Evolutionary conservation across 2,797 vertebrate species (phyloP).

Genomic region (Falco berigora): DNA sequence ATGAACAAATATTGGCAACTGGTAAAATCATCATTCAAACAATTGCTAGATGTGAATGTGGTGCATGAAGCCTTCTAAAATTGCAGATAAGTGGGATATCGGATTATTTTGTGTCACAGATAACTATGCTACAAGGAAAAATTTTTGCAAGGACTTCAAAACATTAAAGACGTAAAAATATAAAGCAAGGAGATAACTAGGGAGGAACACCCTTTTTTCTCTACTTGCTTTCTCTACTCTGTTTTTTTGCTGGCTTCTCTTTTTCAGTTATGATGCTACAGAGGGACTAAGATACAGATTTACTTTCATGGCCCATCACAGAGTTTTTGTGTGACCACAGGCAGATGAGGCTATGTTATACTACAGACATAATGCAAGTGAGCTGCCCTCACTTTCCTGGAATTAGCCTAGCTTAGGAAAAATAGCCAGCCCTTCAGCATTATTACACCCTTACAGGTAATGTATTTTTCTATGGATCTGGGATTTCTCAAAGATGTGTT

Average conservation of each 20-base stretch:
- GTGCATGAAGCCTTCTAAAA: not conserved
- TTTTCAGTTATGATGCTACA: not conserved
- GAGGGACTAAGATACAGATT: not conserved
- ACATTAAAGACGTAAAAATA: not conserved
- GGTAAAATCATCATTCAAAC: slow-evolving; percentile 19
- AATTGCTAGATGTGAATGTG: not conserved
- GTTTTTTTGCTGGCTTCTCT: not conserved
- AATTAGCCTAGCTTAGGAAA: slow-evolving; percentile 12
- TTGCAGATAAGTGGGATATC: slow-evolving; percentile 9
- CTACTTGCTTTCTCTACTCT: not conserved
- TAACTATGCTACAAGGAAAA: slow-evolving; percentile 2
- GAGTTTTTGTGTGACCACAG: not conserved
- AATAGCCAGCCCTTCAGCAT: not conserved
- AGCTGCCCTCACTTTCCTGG: not conserved
- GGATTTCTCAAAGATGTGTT: slow-evolving; percentile 31
- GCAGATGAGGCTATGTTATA: not conserved
- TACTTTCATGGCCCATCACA: not conserved
- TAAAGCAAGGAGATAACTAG: not conserved
- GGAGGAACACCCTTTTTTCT: slow-evolving; percentile 13
- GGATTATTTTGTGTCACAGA: slow-evolving; percentile 16
- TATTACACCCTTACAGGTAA: slow-evolving; percentile 17
- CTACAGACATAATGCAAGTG: not conserved
- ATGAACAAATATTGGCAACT: slow-evolving; percentile 12
- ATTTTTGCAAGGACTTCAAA: not conserved
- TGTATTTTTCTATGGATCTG: slow-evolving; percentile 28